phyloP scores from a whole-genome alignment of 2,797 vertebrate species.

The Hafferia zeledoni region DNA sequence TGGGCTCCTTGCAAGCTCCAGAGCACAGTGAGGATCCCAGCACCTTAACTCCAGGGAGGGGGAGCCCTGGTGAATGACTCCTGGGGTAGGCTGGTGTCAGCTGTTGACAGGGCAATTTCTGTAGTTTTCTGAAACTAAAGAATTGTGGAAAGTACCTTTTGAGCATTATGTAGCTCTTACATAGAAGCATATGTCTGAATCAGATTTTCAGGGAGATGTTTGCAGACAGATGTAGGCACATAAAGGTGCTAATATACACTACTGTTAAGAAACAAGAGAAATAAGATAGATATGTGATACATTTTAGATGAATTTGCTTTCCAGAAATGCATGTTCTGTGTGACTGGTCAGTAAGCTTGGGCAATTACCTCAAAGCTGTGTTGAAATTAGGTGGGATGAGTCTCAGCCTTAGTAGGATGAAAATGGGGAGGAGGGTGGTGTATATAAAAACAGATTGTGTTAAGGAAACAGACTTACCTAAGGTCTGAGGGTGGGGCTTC shows the following conservation, averaged over 20 bases:
- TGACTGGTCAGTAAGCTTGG: background rate
- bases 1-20: background rate
- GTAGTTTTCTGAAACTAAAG: background rate
- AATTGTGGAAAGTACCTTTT: background rate
- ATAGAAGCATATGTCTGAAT: background rate
- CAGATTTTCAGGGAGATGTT: background rate
- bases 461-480: background rate
- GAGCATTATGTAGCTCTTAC: background rate
- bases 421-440: background rate
- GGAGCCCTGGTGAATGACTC: background rate
- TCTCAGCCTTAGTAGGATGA: background rate
- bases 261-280: background rate
- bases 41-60: background rate
- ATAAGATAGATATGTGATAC: background rate
- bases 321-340: background rate
- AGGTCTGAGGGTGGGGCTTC: background rate
- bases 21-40: background rate
- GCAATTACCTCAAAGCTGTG: background rate
- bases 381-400: background rate
- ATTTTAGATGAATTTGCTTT: background rate
- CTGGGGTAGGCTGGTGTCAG: background rate
- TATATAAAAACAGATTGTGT: background rate
- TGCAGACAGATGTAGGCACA: rapidly evolving
- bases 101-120: background rate
- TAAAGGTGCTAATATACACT: background rate